These are phyloP conservation scores for Erebia epiphron DNA, from an alignment of 2,888 invertebrate species.

Conservation along the genomic window DNA sequence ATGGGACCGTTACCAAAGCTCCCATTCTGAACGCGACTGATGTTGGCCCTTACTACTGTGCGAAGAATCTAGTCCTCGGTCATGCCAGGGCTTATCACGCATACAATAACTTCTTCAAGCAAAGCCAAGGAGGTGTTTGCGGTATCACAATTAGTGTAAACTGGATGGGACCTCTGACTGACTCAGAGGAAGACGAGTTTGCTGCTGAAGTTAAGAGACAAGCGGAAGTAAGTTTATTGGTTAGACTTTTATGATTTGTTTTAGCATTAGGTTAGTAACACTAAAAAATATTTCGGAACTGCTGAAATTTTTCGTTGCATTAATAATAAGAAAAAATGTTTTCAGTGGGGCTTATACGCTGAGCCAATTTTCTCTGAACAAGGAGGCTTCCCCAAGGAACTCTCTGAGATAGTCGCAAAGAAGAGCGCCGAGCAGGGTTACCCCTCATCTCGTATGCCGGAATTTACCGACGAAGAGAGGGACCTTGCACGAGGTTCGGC, in stretches of 20 bases:
- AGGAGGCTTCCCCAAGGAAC: slow-evolving; percentile 79
- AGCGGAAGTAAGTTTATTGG: slow-evolving; percentile 45
- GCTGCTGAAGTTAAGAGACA: slow-evolving; percentile 56
- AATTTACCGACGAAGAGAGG: slow-evolving; percentile 53
- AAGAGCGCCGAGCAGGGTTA: slow-evolving; percentile 55
- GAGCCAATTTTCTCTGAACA: slow-evolving; percentile 74
- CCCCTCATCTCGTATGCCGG: slow-evolving; percentile 51
- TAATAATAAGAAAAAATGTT: background rate
- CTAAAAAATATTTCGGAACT: too few relatives aligned
- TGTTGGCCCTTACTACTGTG: slow-evolving; percentile 75
- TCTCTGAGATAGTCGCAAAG: slow-evolving; percentile 67
- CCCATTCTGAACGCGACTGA: slow-evolving; percentile 66
- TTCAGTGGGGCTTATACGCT: slow-evolving; percentile 71
- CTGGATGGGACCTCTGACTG: slow-evolving; percentile 57
- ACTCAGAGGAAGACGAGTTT: slow-evolving; percentile 55
- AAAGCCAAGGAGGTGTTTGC: slow-evolving; percentile 49
- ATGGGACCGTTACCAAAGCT: slow-evolving; percentile 59
- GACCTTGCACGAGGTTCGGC: slow-evolving; percentile 55
- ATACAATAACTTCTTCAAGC: slow-evolving; percentile 62
- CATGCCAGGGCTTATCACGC: slow-evolving; percentile 77
- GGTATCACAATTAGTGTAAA: slow-evolving; percentile 51
- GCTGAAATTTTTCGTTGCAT: too few relatives aligned
- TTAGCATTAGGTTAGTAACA: too few relatives aligned
- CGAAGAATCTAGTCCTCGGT: slow-evolving; percentile 73
- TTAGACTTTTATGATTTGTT: too few relatives aligned